Evolutionary conservation across 2,888 invertebrate genomes (phyloP).

Genomic region (Parascotia fuliginaria): DNA sequence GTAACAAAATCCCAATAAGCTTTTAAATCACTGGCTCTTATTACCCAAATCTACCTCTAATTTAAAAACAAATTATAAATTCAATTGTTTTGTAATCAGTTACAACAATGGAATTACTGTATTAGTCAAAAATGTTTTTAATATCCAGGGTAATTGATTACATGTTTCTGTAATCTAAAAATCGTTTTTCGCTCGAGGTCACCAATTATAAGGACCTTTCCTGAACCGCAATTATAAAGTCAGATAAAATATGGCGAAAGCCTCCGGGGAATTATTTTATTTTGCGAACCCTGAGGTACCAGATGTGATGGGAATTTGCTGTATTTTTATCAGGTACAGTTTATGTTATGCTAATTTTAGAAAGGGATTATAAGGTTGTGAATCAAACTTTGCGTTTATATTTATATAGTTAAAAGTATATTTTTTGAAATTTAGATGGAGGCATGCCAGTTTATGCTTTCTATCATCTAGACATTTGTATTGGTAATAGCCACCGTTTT

Average conservation of each 20-base stretch:
- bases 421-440: too few species aligned
- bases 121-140: conserved; percentile 6
- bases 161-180: conserved; percentile 30
- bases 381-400: conserved; percentile 7
- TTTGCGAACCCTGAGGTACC: conserved; percentile 20
- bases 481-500: conserved; percentile 19
- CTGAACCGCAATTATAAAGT: conserved; percentile 37
- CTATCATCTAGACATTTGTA: conserved; percentile 3
- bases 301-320: conserved; percentile 31
- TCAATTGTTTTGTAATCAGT: neutral
- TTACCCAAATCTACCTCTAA: neutral
- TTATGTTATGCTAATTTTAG: conserved; percentile 32
- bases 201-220: conserved; percentile 32
- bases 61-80: too few species aligned
- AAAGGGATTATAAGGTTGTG: conserved; percentile 22
- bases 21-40: too few species aligned
- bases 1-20: too few species aligned
- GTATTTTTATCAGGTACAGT: conserved; percentile 24
- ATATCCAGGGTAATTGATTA: conserved; percentile 23
- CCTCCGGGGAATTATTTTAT: conserved; percentile 33
- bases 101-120: neutral
- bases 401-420: neutral
- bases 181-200: conserved; percentile 28
- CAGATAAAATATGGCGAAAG: conserved; percentile 36
- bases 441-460: too few species aligned